Evolutionary conservation across 2,888 invertebrate species (phyloP).

Genomic region (Leptothorax acervorum): DNA sequence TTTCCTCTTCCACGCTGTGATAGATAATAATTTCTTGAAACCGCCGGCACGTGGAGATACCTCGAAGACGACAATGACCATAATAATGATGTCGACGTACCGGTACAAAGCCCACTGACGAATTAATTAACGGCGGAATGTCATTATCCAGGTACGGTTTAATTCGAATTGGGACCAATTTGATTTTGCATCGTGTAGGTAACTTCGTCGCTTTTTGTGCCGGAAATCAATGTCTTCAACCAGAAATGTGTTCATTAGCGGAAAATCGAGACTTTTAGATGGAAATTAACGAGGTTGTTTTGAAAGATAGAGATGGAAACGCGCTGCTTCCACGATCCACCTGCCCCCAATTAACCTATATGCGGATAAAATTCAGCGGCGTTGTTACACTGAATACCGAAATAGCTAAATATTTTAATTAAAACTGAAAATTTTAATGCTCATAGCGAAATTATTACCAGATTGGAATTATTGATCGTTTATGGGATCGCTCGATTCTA

Average conservation of each 20-base stretch:
- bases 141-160: constrained; percentile 72
- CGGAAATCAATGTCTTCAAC: constrained; percentile 33
- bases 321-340: constrained; percentile 28
- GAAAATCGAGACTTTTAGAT: constrained; percentile 50
- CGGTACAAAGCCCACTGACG: constrained; percentile 41
- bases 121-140: constrained; percentile 74
- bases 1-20: not conserved
- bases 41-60: not conserved
- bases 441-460: constrained; percentile 26
- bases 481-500: not conserved
- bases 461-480: constrained; percentile 16
- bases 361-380: constrained; percentile 41
- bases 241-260: constrained; percentile 41
- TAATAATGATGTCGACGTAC: constrained; percentile 1
- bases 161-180: constrained; percentile 65
- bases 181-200: constrained; percentile 24
- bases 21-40: constrained; percentile 44
- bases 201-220: constrained; percentile 4
- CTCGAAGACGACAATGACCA: not conserved
- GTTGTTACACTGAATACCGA: constrained; percentile 24
- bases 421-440: constrained; percentile 42
- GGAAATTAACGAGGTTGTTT: constrained; percentile 54
- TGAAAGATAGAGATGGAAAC: constrained; percentile 40
- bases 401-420: constrained; percentile 49
- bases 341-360: constrained; percentile 53